Evolutionary conservation across 92 coral and sea anemone genomes (phyloP), one percentile per base, ranked within the genome.

Genomic region (Epizoanthus fatuus): DNA sequence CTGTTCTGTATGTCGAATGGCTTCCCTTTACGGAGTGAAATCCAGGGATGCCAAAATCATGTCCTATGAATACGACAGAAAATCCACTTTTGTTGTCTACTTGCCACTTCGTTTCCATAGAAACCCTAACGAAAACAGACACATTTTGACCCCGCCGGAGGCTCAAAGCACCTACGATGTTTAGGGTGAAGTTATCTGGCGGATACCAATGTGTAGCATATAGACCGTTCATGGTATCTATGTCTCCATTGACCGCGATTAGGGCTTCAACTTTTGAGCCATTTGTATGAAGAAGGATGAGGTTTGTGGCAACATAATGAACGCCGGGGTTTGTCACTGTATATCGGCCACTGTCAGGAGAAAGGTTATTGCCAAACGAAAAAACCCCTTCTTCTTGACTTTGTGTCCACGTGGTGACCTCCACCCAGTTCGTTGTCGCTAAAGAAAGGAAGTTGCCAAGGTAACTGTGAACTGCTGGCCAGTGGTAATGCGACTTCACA

Each of bases 391-490:
- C 83, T 53, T 63, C 71, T 4, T 76, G 77, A n/a, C 57, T 25
- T n/a, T 80, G 87, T 51, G 22, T 68, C 93, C 93, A 90, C 47
- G 70, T 64, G 51, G 29, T 9, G 5, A 90, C 58, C 74, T 90
- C 90, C 20, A 56, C 42, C 93, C 93, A 90, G 42, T 25, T 22
- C 12, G 55, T 35, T 17, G 58, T 79, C 39, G n/a, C 16, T 38
- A 16, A 55, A 37, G 53, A 22, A 8, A 5, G 63, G n/a, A 47
- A 5, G 22, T 65, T 63, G 47, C 80, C 59, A 52, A 75, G 66
- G 47, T 71, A 79, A 29, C 93, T 89, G 55, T 90, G 89, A 59
- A 84, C 81, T 68, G 93, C 93, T 58, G 93, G 93, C 93, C 93
- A 90, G 40, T 90, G 63, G 72, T 78, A 79, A 37, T 77, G 74